These are phyloP conservation scores for Melieria omissa DNA, from an alignment of 2,888 invertebrate species.

Conservation along the genomic window DNA sequence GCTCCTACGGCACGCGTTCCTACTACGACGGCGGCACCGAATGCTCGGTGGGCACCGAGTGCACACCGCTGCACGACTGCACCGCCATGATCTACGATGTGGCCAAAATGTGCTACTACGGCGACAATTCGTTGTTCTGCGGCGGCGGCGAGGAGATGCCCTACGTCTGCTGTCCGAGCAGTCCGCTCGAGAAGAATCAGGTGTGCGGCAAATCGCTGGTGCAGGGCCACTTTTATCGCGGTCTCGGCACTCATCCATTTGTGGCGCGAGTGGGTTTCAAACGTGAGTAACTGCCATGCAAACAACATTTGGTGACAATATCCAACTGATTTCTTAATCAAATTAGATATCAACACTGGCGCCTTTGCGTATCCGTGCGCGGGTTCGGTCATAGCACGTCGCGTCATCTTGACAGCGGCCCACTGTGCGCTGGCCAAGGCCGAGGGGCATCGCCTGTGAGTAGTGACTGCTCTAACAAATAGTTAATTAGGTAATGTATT, in stretches of 20 bases:
- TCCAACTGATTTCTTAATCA: neutral
- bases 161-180: constrained; percentile 66
- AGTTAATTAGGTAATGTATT: neutral
- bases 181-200: constrained; percentile 66
- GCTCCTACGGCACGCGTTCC: constrained; percentile 52
- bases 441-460: constrained; percentile 80
- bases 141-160: constrained; percentile 65
- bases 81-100: constrained; percentile 65
- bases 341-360: constrained; percentile 74
- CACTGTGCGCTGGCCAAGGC: constrained; percentile 83
- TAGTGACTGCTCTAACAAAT: constrained; percentile 42
- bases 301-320: neutral
- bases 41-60: constrained; percentile 62
- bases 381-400: constrained; percentile 76
- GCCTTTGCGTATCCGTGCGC: constrained; percentile 80
- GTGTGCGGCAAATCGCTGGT: constrained; percentile 76
- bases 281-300: constrained; percentile 69
- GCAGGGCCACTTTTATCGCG: constrained; percentile 73
- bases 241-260: constrained; percentile 81
- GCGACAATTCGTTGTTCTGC: constrained; percentile 65
- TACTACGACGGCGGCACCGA: constrained; percentile 57
- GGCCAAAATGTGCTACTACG: constrained; percentile 65
- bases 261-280: constrained; percentile 80
- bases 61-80: constrained; percentile 65
- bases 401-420: constrained; percentile 78